Evolutionary conservation across 2,888 invertebrate species (phyloP), one percentile per base, ranked within the genome.

Genomic region (Dusona sp.): DNA sequence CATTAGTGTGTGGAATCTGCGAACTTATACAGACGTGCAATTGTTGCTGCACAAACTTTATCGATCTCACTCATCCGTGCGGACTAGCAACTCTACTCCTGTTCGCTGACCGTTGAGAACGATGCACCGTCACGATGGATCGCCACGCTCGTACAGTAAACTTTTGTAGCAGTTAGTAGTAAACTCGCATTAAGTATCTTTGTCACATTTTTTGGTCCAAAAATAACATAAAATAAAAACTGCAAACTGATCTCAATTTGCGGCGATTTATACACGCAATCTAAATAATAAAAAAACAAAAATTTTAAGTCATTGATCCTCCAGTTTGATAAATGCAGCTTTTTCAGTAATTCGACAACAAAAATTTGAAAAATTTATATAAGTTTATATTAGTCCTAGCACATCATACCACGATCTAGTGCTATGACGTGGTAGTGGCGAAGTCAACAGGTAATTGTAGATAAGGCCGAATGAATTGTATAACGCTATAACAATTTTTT

Each of bases 31-130:
- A 67, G 51, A 68, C 70, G 51, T 80, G 70, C 79, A 48, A 78
- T 74, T 67, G 73, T 51, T 68, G 61, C 65, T 72, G 79, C 64
- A 78, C 57, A 73, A 36, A 80, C 81, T 83, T 81, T 68, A 86
- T 84, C 83, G 84, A 86, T 86, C 81, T 81, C 68, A 70, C 74
- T 74, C 73, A 45, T 70, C n/a, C 68, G 81, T 81, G 74, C 61
- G 65, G n/a, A 48, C 45, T 70, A 64, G 48, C 68, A 61, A 45
- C 64, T 75, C 19, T 65, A 74, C 64, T 83, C 54, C 29, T 57
- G 75, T 75, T 79, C 73, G 25, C 51, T 67, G 61, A 81, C 64
- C 80, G 73, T 81, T 73, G 68, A 74, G 68, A 84, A 74, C 78
- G 81, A 74, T 80, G 67, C 70, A 75, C 45, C 68, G 36, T 25